phyloP scores from a whole-genome alignment of 2,888 invertebrate genomes.

The Cosmia pyralina region DNA sequence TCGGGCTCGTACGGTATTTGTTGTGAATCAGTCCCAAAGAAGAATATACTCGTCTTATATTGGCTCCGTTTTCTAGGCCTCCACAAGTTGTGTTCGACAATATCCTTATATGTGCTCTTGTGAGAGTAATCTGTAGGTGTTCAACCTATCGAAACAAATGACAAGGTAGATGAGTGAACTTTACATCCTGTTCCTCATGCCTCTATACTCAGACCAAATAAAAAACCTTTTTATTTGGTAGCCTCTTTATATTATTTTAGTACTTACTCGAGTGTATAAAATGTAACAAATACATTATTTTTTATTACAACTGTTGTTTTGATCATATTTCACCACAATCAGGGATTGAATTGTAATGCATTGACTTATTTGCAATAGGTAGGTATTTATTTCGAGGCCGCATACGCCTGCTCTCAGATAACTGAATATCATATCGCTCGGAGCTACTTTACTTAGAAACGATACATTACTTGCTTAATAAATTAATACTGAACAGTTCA shows the following conservation, averaged over 20 bases:
- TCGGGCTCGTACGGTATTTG: conserved; percentile 75
- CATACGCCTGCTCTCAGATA: conserved; percentile 42
- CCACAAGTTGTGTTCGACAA: conserved; percentile 93
- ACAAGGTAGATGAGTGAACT: too few species aligned
- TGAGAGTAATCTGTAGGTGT: conserved; percentile 88
- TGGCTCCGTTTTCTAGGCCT: conserved; percentile 92
- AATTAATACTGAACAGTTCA: not conserved
- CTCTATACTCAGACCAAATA: too few species aligned
- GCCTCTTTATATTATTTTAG: conserved; percentile 39
- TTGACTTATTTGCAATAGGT: conserved; percentile 40
- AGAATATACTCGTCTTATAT: conserved; percentile 87
- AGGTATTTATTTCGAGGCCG: conserved; percentile 60
- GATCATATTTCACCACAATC: conserved; percentile 72
- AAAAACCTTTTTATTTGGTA: too few species aligned
- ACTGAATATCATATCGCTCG: conserved; percentile 58
- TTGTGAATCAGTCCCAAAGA: conserved; percentile 78
- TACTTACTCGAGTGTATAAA: conserved; percentile 57
- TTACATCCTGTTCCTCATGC: too few species aligned
- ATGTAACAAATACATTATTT: conserved; percentile 69
- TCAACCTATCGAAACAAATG: conserved; percentile 88
- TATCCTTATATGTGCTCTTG: conserved; percentile 90
- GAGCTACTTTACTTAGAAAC: conserved; percentile 6
- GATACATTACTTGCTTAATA: conserved; percentile 24
- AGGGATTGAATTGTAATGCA: conserved; percentile 49
- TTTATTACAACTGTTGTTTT: conserved; percentile 63